Evolutionary conservation across 2,113 vertebrate genomes (phyloP).

Genomic region (Rattus rattus): DNA sequence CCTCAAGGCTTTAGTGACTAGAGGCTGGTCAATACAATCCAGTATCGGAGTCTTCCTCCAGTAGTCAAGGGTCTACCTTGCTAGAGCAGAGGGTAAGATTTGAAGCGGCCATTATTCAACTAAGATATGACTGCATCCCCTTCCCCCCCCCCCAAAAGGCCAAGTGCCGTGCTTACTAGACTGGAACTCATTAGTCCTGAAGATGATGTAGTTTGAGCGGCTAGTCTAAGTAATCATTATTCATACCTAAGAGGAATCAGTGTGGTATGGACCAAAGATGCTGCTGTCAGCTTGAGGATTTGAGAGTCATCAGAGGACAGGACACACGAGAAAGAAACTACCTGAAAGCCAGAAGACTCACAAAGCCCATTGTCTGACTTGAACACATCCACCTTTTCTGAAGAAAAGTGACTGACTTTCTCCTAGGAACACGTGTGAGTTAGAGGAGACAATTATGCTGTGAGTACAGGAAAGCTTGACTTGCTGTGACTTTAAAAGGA

Average conservation of each 20-base stretch:
- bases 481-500: conserved; percentile 33
- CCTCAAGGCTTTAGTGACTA: not conserved
- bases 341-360: not conserved
- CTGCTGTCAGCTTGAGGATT: not conserved
- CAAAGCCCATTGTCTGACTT: not conserved
- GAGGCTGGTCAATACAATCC: not conserved
- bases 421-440: not conserved
- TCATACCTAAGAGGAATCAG: not conserved
- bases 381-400: not conserved
- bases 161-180: not conserved
- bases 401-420: conserved; percentile 20
- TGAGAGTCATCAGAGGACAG: not conserved
- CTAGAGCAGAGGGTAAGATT: not conserved
- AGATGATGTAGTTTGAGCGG: not conserved
- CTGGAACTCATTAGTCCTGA: not conserved
- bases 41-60: not conserved
- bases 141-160: not conserved
- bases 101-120: not conserved
- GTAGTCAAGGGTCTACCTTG: not conserved
- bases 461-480: conserved; percentile 1
- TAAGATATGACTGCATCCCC: not conserved
- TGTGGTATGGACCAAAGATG: not conserved
- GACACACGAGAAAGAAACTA: not conserved
- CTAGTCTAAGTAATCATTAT: conserved; percentile 2
- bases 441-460: not conserved